These are phyloP conservation scores for Mystacornis crossleyi DNA, from an alignment of 2,113 vertebrate species.

Conservation along the genomic window DNA sequence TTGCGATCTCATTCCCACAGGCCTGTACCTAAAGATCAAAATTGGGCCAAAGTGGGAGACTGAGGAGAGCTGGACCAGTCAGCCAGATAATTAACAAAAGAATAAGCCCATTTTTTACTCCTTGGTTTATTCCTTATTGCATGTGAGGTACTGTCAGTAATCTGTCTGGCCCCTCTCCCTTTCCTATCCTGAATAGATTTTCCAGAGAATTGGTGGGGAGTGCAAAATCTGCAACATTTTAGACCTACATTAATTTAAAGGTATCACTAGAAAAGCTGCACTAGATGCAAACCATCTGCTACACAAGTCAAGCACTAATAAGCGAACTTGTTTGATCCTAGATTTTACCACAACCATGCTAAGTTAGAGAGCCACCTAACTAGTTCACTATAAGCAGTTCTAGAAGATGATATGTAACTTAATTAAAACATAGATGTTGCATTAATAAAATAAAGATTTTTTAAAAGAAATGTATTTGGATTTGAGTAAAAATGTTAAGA, in stretches of 20 bases:
- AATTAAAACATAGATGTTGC: background rate
- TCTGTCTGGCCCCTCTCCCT: background rate
- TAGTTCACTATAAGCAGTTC: background rate
- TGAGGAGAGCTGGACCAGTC: background rate
- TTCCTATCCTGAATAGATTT: background rate
- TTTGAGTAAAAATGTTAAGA: background rate
- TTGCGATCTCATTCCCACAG: background rate
- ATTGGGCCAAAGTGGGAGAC: background rate
- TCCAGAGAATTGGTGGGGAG: background rate
- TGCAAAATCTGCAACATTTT: background rate
- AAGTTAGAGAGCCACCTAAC: background rate
- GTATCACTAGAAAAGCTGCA: background rate
- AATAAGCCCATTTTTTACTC: background rate
- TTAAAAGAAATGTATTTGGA: background rate
- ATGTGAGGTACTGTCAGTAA: background rate
- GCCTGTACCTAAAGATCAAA: background rate
- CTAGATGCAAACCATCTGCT: constrained; percentile 37
- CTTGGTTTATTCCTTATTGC: background rate
- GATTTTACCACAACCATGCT: background rate
- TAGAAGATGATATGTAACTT: background rate
- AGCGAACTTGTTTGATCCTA: background rate
- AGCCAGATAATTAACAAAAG: background rate
- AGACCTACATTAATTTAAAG: background rate
- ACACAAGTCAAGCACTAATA: background rate
- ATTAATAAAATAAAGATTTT: background rate